Percentiles rank a stretch among this genome's conserved stretches.
Evolutionary conservation across 2,888 invertebrate genomes (phyloP).

Genomic region (Dromius quadrimaculatus): DNA sequence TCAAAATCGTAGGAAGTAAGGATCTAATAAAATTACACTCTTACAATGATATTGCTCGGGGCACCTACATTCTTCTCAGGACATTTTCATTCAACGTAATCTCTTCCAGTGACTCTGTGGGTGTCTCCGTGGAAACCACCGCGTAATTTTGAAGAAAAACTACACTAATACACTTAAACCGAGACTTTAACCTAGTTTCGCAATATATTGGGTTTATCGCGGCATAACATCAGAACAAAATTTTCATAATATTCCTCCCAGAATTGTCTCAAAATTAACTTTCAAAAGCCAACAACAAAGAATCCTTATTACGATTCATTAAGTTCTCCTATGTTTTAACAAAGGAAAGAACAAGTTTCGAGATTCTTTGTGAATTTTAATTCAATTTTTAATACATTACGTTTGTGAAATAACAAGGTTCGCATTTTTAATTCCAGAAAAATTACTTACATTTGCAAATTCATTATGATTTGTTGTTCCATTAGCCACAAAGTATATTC

Average conservation of each 20-base stretch:
- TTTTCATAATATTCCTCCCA: conserved; percentile 2
- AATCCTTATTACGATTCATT: conserved; percentile 21
- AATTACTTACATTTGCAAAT: too few relatives aligned
- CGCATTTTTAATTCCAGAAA: conserved; percentile 11
- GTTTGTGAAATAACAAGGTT: conserved; percentile 2
- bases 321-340: conserved; percentile 7
- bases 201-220: neutral
- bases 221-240: neutral
- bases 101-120: neutral
- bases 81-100: too few relatives aligned
- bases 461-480: too few relatives aligned
- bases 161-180: neutral
- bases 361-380: conserved; percentile 30
- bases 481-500: too few relatives aligned
- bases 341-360: conserved; percentile 15
- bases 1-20: too few relatives aligned
- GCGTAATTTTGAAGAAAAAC: neutral
- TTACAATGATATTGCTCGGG: too few relatives aligned
- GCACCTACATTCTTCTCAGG: too few relatives aligned
- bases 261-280: conserved; percentile 11
- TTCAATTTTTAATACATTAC: conserved; percentile 12
- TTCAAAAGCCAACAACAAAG: conserved; percentile 20
- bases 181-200: conserved; percentile 1
- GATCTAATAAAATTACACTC: too few relatives aligned
- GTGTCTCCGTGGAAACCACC: neutral